phyloP scores from a whole-genome alignment of 1,140 invertebrate species.

The Yoshiicerus persimilis region DNA sequence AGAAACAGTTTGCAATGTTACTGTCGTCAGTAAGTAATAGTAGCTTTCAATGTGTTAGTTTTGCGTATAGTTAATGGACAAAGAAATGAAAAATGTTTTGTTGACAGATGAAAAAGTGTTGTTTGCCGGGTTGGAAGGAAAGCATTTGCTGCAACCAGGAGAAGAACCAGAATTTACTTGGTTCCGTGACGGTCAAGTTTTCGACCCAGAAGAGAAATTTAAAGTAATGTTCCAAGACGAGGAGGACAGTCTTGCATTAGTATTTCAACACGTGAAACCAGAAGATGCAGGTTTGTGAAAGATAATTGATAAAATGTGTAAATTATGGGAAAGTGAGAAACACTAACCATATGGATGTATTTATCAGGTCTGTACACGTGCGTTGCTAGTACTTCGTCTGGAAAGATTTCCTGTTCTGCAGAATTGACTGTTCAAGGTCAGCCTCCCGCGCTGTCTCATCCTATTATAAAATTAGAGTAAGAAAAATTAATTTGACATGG shows the following conservation, averaged over 20 bases:
- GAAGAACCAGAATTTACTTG: constrained; percentile 81
- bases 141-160: constrained; percentile 68
- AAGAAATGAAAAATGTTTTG: no score
- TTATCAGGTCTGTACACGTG: constrained; percentile 73
- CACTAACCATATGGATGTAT: neutral
- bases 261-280: constrained; percentile 90
- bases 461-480: neutral
- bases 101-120: constrained; percentile 73
- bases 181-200: constrained; percentile 84
- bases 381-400: constrained; percentile 86
- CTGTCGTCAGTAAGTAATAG: neutral
- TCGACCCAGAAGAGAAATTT: constrained; percentile 82
- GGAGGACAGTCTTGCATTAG: constrained; percentile 85
- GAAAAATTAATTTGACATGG: constrained; percentile 14
- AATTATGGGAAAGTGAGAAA: neutral
- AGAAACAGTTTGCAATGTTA: constrained; percentile 61
- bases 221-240: constrained; percentile 90
- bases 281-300: constrained; percentile 81
- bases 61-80: no score
- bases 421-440: constrained; percentile 85
- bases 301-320: no score
- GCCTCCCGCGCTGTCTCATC: neutral
- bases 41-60: no score
- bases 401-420: constrained; percentile 90
- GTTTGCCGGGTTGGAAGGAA: constrained; percentile 66